Evolutionary conservation across 2,888 invertebrate genomes (phyloP), one percentile per base, ranked within the genome.

Genomic region (Phrixothrix hirtus): DNA sequence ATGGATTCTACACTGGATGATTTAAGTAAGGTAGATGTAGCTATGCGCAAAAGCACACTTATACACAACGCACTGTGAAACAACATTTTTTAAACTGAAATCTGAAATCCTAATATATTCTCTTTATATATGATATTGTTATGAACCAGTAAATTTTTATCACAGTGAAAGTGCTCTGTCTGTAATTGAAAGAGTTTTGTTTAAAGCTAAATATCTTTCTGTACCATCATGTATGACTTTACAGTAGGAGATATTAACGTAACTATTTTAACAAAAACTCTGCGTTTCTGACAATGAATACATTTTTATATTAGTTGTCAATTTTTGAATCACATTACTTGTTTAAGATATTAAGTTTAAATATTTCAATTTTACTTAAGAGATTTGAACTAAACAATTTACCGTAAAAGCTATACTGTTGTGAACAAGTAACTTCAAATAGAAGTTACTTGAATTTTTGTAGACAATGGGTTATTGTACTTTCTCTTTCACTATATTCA

Each of bases 1-100:
- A 76, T 74, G 1, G 69, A 59, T 16, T 68, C 66, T 29, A 57
- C 60, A 1, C 63, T 37, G 9, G 45, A 45, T 13, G 31, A 16
- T 30, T 43, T 31, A 14, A 43, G 31, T 26, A 45, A 21, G 3
- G 37, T 14, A 4, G 34, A 21, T 1, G 10, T 30, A 2, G 36
- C 15, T 35, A 27, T 13, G 16, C 12, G 17, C 10, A 30, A 30
- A 15, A 48, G n/a, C 11, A 46, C 17, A 12, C 13, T 21, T 30
- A 44, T 10, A 25, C 31, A 44, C 27, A 46, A 31, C 21, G 15
- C 48, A 10, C 17, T 10, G 29, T 25, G 17, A 25, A 37, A 1
- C 2, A 30, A 45, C 50, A 50, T 55, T 45, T 55, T 50, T 39
- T 29, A 26, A 34, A 46, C 31, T 46, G 29, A 50, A 45, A 26